These are phyloP conservation scores for Aphaenogaster rudis DNA, from an alignment of 1,140 invertebrate species.

Conservation along the genomic window DNA sequence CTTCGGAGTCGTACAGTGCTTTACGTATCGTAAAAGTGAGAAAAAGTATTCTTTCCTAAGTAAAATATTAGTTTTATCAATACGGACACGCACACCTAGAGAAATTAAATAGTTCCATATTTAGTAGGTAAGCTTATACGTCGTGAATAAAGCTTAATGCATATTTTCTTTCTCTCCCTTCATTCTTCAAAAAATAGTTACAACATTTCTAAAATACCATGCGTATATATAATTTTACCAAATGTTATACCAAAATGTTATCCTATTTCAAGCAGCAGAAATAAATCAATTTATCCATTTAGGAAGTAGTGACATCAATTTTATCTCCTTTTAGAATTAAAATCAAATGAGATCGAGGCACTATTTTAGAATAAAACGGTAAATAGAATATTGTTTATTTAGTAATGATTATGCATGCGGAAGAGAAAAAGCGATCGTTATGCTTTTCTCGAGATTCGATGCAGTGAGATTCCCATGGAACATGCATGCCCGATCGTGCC, in stretches of 20 bases:
- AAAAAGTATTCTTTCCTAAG: neutral
- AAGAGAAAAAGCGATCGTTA: constrained; percentile 7
- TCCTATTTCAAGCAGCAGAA: neutral
- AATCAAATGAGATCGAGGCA: neutral
- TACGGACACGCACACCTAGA: neutral
- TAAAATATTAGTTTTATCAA: constrained; percentile 27
- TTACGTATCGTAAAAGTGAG: neutral
- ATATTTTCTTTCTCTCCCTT: neutral
- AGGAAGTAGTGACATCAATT: neutral
- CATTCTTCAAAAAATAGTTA: neutral
- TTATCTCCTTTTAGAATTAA: neutral
- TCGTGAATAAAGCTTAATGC: neutral
- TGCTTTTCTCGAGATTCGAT: constrained; percentile 6
- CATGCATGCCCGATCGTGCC: constrained; percentile 31
- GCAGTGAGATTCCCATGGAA: constrained; percentile 16
- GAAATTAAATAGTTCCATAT: constrained; percentile 9
- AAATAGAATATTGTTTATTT: constrained; percentile 5
- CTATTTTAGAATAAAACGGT: neutral
- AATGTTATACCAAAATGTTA: neutral
- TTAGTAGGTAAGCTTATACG: neutral
- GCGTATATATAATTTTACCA: neutral
- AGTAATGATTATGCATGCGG: neutral
- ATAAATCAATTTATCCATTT: neutral
- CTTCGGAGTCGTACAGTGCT: neutral
- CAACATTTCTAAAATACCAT: neutral